A percentile compares a stretch with the other conserved stretches of the same genome.
Conservation (phyloP, 1,140 invertebrate species). For the Stenopsyche tienmushanensis region DNA sequence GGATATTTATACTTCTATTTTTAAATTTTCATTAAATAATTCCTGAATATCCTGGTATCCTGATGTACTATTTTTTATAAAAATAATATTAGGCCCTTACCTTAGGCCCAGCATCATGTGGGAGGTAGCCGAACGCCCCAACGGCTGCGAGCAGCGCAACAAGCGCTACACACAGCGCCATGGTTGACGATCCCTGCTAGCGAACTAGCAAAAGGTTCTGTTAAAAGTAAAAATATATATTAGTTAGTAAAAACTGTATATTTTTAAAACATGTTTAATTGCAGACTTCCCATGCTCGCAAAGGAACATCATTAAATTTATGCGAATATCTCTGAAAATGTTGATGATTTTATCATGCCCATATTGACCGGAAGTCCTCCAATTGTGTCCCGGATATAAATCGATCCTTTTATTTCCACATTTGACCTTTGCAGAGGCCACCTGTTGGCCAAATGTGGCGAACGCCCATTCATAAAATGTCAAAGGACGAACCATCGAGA, state of each 20-base stretch:
- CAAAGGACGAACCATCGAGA: too few species aligned
- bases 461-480: too few species aligned
- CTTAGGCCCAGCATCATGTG: conserved; percentile 39
- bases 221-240: too few species aligned
- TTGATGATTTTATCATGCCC: too few species aligned
- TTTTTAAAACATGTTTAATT: not conserved
- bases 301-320: too few species aligned
- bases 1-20: not conserved
- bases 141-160: conserved; percentile 34
- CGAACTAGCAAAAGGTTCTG: conserved; percentile 12
- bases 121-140: conserved; percentile 33
- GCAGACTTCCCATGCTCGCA: not conserved
- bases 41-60: not conserved
- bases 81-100: not conserved
- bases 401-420: too few species aligned
- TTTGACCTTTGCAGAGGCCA: too few species aligned
- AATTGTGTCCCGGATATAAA: too few species aligned
- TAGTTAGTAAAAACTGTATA: conserved; percentile 6
- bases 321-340: too few species aligned
- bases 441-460: too few species aligned
- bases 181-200: conserved; percentile 20
- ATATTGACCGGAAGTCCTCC: too few species aligned
- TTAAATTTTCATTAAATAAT: not conserved
- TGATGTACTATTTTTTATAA: conserved; percentile 5
- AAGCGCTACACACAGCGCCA: conserved; percentile 35